Conservation (phyloP, 2,888 invertebrate genomes). For the Vanessa cardui region DNA sequence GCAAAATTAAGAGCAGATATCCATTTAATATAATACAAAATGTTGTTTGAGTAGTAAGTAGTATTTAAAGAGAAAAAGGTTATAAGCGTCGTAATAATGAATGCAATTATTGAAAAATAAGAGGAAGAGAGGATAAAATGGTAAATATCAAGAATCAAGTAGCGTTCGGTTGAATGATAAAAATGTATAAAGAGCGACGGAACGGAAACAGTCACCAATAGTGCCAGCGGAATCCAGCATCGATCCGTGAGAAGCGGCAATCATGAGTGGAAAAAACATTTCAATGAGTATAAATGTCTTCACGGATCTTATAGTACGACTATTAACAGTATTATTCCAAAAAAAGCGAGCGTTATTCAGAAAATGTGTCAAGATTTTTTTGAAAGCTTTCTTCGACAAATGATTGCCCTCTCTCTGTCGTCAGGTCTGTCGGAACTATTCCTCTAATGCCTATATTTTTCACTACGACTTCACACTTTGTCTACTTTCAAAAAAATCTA, state of each 20-base stretch:
- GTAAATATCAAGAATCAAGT: conserved; percentile 57
- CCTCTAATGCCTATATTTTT: conserved; percentile 57
- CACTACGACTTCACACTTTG: conserved; percentile 79
- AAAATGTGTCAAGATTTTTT: conserved; percentile 88
- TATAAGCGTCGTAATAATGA: background rate
- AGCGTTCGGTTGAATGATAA: conserved; percentile 58
- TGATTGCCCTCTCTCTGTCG: conserved; percentile 75
- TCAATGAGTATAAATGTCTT: conserved; percentile 68
- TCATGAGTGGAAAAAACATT: conserved; percentile 82
- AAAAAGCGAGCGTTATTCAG: conserved; percentile 81
- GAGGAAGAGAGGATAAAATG: background rate
- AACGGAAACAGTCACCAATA: conserved; percentile 70
- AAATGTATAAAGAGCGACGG: conserved; percentile 44
- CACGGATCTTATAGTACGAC: conserved; percentile 42
- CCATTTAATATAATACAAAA: too few species aligned
- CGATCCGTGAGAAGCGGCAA: conserved; percentile 81
- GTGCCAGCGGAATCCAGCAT: conserved; percentile 76
- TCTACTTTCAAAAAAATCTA: conserved; percentile 85
- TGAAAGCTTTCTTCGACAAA: conserved; percentile 81
- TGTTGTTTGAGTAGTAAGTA: too few species aligned
- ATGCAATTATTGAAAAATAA: too few species aligned
- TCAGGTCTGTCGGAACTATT: conserved; percentile 52
- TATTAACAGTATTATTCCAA: conserved; percentile 7
- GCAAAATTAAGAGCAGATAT: too few species aligned
- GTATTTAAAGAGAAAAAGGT: background rate